Evolutionary conservation across 2,113 vertebrate species (phyloP).

Genomic region (Platysternon megacephalum): DNA sequence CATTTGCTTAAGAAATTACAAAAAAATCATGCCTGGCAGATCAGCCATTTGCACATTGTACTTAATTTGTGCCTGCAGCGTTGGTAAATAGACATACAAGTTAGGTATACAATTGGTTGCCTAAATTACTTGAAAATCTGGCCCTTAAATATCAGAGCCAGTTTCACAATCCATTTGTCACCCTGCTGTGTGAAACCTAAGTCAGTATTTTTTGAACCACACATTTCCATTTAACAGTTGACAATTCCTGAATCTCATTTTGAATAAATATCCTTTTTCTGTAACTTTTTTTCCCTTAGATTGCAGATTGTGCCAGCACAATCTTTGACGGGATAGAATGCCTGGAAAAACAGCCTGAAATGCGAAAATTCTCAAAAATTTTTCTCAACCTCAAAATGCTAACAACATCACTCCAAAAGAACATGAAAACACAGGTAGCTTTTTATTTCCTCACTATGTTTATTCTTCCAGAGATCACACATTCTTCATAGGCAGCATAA

Average conservation of each 20-base stretch:
- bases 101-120: accelerated
- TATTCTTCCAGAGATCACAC: neutral
- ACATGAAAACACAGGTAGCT: neutral
- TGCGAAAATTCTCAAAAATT: constrained; percentile 37
- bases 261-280: neutral
- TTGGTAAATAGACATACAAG: neutral
- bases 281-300: constrained; percentile 37
- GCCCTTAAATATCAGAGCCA: neutral
- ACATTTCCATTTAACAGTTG: neutral
- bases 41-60: neutral
- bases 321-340: constrained; percentile 63
- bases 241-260: neutral
- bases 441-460: neutral
- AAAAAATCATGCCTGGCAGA: accelerated
- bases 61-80: neutral
- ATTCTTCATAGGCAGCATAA: neutral
- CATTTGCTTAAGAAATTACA: neutral
- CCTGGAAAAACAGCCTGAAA: constrained; percentile 28
- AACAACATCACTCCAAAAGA: neutral
- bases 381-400: constrained; percentile 52
- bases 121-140: accelerated
- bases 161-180: neutral
- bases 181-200: neutral
- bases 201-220: neutral
- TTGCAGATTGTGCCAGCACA: constrained; percentile 63